A percentile compares a stretch with the other conserved stretches of the same genome.
Conservation (phyloP, 35 echinoderm and acorn worm species). For the Ophiothrix spiculata region DNA sequence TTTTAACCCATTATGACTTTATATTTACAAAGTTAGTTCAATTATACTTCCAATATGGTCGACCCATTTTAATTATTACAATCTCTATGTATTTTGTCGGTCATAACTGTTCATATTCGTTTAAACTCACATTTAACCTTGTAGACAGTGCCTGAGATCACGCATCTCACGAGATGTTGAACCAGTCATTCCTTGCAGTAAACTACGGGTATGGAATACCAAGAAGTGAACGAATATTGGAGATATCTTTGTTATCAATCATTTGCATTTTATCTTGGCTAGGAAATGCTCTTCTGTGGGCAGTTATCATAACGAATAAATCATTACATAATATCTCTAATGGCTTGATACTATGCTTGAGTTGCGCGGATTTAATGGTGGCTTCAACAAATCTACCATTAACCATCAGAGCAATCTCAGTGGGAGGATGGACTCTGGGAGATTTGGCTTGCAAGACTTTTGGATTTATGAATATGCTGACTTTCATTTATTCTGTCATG, state of each 20-base stretch:
- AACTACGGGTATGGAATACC: too few relatives aligned
- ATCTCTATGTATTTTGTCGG: too few relatives aligned
- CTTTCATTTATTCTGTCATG: slow-evolving; percentile 93
- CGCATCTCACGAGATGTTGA: too few relatives aligned
- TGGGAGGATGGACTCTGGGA: slow-evolving; percentile 40
- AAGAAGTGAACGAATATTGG: slow-evolving; percentile 56
- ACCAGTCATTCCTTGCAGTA: too few relatives aligned
- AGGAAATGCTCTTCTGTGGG: slow-evolving; percentile 82
- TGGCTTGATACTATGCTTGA: slow-evolving; percentile 86
- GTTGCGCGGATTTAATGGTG: slow-evolving; percentile 76
- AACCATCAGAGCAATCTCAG: slow-evolving; percentile 61
- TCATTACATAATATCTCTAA: slow-evolving; percentile 64
- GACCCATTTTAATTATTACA: too few relatives aligned
- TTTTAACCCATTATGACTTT: too few relatives aligned
- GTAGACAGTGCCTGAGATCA: too few relatives aligned
- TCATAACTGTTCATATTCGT: too few relatives aligned
- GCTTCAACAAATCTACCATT: slow-evolving; percentile 74
- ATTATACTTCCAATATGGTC: too few relatives aligned
- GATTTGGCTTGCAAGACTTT: slow-evolving; percentile 27
- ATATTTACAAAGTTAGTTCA: too few relatives aligned
- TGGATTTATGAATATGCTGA: slow-evolving; percentile 82
- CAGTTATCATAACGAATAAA: slow-evolving; percentile 58
- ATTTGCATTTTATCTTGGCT: slow-evolving; percentile 61
- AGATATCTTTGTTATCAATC: slow-evolving; percentile 45
- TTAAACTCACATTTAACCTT: too few relatives aligned